Base-by-base conservation (phyloP, 2,113 vertebrate species). In the Muntiacus muntjak region DNA sequence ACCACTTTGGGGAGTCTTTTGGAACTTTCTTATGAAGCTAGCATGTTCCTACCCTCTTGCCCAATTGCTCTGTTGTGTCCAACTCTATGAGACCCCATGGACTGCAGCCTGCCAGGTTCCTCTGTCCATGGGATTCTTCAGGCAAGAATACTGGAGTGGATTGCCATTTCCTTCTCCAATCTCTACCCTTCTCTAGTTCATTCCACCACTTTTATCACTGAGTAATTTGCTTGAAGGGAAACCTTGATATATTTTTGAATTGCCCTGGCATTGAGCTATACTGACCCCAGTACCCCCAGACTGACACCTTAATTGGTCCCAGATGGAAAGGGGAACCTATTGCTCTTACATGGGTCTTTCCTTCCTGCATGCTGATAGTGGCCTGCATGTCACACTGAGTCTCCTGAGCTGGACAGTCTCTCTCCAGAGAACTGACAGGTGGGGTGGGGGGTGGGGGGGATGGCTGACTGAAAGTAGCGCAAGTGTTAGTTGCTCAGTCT, bases 231-330 rank as follows among this genome's bases (percentile, higher is more conserved):
- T 97, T 16, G 92, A 97, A 92, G 91, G 90, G 92, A 98, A 98
- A 86, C 84, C 82, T 89, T 95, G 54, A 13, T 57, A 6, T 57
- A 78, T 87, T 91, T 82, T 67, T 76, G 12, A 98, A 97, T 98
- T 98, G 96, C 57, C 0, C 0, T 97, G 86, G 98, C 97, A 50
- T 76, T 94, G 91, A 96, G 95, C 79, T 93, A 1, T 55, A 30
- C 47, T 90, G 64, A 96, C 96, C 93, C 62, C 67, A 30, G 93
- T 50, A 60, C 96, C 97, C 90, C 96, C 74, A 89, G 96, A 97
- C 55, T 88, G 96, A 96, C 67, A 97, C 96, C 92, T 95, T 98
- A 98, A 97, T 98, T 98, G 98, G 97, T 98, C 55, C 2, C 23
- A 96, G 87, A 74, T 97, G 96, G 89, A 89, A 96, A 97, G 86